These are phyloP conservation scores for Aeoliscus strigatus DNA, from an alignment of 2,797 vertebrate species.

Conservation along the genomic window DNA sequence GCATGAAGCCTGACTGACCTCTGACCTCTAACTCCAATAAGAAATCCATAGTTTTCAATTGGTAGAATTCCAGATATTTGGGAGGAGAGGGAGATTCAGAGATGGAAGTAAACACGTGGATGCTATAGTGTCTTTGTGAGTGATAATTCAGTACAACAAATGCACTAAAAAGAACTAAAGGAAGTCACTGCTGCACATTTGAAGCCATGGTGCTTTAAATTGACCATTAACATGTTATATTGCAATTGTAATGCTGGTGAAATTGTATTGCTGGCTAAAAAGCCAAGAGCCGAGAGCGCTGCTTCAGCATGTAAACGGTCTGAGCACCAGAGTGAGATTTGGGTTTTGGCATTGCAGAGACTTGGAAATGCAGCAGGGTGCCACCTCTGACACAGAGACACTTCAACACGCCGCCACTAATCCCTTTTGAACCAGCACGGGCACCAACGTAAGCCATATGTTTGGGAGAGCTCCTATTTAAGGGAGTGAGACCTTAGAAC, in stretches of 20 bases:
- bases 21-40: constrained; percentile 59
- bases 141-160: neutral
- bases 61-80: constrained; percentile 31
- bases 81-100: constrained; percentile 12
- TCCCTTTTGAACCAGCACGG: constrained; percentile 63
- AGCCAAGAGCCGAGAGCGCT: too few species aligned
- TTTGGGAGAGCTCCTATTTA: constrained; percentile 53
- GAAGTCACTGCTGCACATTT: too few species aligned
- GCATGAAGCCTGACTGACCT: constrained; percentile 52
- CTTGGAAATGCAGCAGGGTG: constrained; percentile 62
- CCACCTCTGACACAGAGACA: constrained; percentile 62
- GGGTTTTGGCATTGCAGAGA: constrained; percentile 27
- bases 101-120: constrained; percentile 10
- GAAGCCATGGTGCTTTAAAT: too few species aligned
- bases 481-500: constrained; percentile 49
- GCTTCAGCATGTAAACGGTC: too few species aligned
- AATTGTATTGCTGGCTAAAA: too few species aligned
- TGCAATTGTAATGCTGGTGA: too few species aligned
- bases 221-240: too few species aligned
- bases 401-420: constrained; percentile 57
- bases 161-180: too few species aligned
- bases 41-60: constrained; percentile 62
- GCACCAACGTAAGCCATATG: constrained; percentile 64
- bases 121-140: neutral
- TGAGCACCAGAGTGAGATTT: constrained; percentile 19